Conservation (phyloP, 1,140 invertebrate species). For the Neodiprion fabricii region DNA sequence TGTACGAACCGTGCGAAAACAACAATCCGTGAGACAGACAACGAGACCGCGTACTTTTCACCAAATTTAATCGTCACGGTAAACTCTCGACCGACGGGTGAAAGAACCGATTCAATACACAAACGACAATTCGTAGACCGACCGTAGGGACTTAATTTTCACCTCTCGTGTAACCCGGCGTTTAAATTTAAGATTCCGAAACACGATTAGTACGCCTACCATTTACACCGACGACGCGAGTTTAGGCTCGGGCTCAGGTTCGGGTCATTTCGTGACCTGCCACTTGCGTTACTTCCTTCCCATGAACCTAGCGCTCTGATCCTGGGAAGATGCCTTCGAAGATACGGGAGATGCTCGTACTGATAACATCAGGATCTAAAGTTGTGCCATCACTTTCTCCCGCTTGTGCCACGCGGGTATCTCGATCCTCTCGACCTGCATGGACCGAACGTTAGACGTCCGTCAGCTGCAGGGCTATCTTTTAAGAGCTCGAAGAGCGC, state of each 20-base stretch:
- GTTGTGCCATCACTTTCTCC: neutral
- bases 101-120: slow-evolving; percentile 2
- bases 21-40: neutral
- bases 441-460: neutral
- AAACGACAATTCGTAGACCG: neutral
- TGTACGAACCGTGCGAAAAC: neutral
- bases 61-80: slow-evolving; percentile 13
- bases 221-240: neutral
- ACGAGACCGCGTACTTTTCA: neutral
- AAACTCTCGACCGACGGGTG: slow-evolving; percentile 18
- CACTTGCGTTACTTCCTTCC: slow-evolving; percentile 6
- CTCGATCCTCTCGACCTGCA: neutral
- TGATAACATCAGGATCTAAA: neutral
- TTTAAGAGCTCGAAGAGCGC: too few species aligned
- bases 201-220: neutral
- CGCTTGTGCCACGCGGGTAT: neutral
- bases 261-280: neutral
- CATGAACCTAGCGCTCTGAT: neutral
- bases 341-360: neutral
- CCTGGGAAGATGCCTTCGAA: slow-evolving; percentile 4
- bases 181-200: neutral
- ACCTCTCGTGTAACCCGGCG: neutral
- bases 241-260: neutral
- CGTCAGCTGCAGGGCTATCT: too few species aligned
- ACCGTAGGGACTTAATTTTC: neutral